phyloP scores from a whole-genome alignment of 2,797 vertebrate genomes.

The Centroberyx gerrardi region DNA sequence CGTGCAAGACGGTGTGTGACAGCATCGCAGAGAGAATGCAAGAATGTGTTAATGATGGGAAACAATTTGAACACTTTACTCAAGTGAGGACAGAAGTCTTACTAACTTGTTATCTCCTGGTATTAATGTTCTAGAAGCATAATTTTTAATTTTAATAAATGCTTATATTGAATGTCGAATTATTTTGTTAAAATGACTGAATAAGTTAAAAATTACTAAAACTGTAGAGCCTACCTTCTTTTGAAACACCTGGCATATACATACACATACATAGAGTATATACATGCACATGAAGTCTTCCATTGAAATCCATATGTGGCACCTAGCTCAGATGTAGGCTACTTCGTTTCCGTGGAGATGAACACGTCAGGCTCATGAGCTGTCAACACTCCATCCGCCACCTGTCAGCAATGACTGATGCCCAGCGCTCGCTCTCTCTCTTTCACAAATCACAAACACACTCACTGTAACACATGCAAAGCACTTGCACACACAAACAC shows the following conservation, averaged over 20 bases:
- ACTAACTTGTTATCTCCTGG: too few relatives aligned
- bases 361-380: slow-evolving; percentile 69
- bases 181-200: too few relatives aligned
- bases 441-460: slow-evolving; percentile 31
- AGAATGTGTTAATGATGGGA: slow-evolving; percentile 37
- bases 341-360: slow-evolving; percentile 48
- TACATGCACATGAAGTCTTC: not conserved
- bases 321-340: slow-evolving; percentile 22
- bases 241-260: too few relatives aligned
- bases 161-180: too few relatives aligned
- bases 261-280: not conserved
- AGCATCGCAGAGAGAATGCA: not conserved
- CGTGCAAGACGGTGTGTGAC: not conserved
- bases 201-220: too few relatives aligned
- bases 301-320: not conserved
- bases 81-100: not conserved
- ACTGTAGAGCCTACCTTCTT: too few relatives aligned
- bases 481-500: not conserved
- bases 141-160: too few relatives aligned
- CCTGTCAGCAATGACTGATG: slow-evolving; percentile 73
- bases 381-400: slow-evolving; percentile 68
- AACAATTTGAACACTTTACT: slow-evolving; percentile 6
- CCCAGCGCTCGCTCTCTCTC: slow-evolving; percentile 29
- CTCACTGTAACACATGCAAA: slow-evolving; percentile 25
- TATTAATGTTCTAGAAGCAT: too few relatives aligned